Evolutionary conservation across 2,888 invertebrate species (phyloP).

Genomic region (Mantis religiosa): DNA sequence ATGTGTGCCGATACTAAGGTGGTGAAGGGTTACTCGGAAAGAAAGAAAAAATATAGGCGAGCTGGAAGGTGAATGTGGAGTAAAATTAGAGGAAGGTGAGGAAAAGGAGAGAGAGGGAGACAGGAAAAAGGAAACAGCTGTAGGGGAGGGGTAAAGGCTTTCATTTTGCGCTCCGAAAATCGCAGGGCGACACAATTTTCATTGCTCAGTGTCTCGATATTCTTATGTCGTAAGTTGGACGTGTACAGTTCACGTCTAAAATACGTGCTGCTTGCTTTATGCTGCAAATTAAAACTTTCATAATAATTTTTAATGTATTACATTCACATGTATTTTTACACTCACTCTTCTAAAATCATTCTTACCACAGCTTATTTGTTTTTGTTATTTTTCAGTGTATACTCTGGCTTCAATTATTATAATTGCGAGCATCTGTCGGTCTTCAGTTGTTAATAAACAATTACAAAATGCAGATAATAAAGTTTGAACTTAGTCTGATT

Average conservation of each 20-base stretch:
- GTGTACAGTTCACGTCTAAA: not conserved
- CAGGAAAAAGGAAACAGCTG: constrained; percentile 5
- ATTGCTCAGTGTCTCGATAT: constrained; percentile 7
- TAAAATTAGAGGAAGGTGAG: constrained; percentile 17
- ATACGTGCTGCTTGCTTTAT: not conserved
- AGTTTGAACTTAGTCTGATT: no score
- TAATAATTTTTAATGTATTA: no score
- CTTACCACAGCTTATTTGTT: no score
- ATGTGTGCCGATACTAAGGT: constrained; percentile 18
- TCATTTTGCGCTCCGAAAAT: constrained; percentile 11
- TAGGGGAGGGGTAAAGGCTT: not conserved
- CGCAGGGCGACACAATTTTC: constrained; percentile 1
- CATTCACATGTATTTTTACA: no score
- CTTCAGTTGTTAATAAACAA: no score
- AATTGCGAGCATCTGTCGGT: no score
- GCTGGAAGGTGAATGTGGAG: not conserved
- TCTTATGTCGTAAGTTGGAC: not conserved
- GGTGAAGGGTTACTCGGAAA: not conserved
- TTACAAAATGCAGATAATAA: no score
- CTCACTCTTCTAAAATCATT: no score
- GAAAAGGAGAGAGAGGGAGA: not conserved
- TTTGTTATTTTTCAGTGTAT: no score
- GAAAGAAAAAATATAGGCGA: not conserved
- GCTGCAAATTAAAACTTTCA: no score
- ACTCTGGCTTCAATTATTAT: no score